phyloP scores from a whole-genome alignment of 2,113 vertebrate genomes.

The Entelurus aequoreus region DNA sequence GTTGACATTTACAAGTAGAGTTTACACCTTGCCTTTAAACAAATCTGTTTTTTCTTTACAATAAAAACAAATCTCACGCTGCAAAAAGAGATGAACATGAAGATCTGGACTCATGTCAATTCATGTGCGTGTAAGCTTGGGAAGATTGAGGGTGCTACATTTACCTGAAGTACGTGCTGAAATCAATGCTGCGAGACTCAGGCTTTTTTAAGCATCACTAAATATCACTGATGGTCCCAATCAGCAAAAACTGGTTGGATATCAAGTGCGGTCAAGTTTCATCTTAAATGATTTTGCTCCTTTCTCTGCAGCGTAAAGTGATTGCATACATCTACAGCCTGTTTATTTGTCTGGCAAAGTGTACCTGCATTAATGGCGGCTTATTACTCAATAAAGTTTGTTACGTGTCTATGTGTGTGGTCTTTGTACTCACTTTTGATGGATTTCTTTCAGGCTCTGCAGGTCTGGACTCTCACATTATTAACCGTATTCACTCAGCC shows the following conservation, averaged over 20 bases:
- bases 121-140: slow-evolving; percentile 4
- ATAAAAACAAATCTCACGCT: background rate
- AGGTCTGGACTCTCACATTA: no score
- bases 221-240: slow-evolving; percentile 57
- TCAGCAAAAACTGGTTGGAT: slow-evolving; percentile 48
- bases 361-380: slow-evolving; percentile 39
- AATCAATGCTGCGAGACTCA: slow-evolving; percentile 44
- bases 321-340: slow-evolving; percentile 49
- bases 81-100: background rate
- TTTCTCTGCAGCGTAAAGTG: slow-evolving; percentile 46
- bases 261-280: slow-evolving; percentile 55
- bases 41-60: slow-evolving; percentile 3
- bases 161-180: slow-evolving; percentile 29
- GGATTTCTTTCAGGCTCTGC: background rate
- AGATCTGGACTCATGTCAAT: background rate
- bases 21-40: slow-evolving; percentile 20
- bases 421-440: background rate
- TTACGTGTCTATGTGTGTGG: slow-evolving; percentile 18
- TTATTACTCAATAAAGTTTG: slow-evolving; percentile 37
- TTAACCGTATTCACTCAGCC: no score
- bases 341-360: slow-evolving; percentile 39
- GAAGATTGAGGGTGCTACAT: slow-evolving; percentile 18
- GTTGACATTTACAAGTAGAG: slow-evolving; percentile 3
- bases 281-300: slow-evolving; percentile 57
- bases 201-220: slow-evolving; percentile 61